These are phyloP conservation scores for Notodonta dromedarius DNA, from an alignment of 2,888 invertebrate genomes.

Conservation along the genomic window DNA sequence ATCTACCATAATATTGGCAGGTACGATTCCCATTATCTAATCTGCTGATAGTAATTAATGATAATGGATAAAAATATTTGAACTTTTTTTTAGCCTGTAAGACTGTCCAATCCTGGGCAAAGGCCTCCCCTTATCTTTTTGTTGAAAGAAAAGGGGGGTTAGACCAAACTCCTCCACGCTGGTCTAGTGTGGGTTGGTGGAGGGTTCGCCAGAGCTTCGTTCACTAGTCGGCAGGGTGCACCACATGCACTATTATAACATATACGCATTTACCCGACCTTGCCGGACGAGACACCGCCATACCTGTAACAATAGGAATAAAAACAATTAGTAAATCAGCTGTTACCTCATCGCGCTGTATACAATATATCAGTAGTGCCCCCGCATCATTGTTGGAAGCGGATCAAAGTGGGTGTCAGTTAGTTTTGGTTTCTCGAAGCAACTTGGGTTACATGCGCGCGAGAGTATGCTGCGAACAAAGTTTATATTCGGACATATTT, in stretches of 20 bases:
- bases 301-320: constrained; percentile 78
- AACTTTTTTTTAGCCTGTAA: too few species aligned
- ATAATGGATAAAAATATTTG: not conserved
- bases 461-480: not conserved
- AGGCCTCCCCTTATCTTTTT: too few species aligned
- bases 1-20: too few species aligned
- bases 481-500: not conserved
- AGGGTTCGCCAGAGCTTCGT: too few species aligned
- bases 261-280: constrained; percentile 37
- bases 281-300: constrained; percentile 50
- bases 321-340: constrained; percentile 74
- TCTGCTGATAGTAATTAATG: too few species aligned
- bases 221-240: too few species aligned
- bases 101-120: too few species aligned
- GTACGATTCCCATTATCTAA: too few species aligned
- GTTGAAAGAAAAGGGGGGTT: too few species aligned
- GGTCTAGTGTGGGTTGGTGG: too few species aligned
- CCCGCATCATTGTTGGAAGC: constrained; percentile 75
- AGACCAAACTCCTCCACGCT: too few species aligned
- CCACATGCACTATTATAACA: not conserved
- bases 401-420: constrained; percentile 62
- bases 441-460: not conserved
- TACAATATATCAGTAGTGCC: constrained; percentile 68
- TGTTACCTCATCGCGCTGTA: constrained; percentile 62
- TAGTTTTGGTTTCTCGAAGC: constrained; percentile 13